These are phyloP conservation scores for Nomada ruficornis DNA, from an alignment of 2,888 invertebrate genomes.

Conservation along the genomic window DNA sequence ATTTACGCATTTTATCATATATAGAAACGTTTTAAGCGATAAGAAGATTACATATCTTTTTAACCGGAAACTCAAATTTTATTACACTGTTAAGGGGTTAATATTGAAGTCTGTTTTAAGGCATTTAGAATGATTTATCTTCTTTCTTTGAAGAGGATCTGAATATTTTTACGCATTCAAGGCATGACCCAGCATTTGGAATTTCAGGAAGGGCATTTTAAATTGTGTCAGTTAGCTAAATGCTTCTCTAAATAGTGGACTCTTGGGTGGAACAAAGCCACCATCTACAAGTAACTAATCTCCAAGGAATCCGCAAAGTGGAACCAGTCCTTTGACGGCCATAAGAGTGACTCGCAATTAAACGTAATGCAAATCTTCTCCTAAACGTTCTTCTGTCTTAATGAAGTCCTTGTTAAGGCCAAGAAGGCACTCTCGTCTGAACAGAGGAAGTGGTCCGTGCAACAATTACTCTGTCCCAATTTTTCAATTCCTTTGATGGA, in stretches of 20 bases:
- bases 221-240: slow-evolving; percentile 7
- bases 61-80: neutral
- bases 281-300: slow-evolving; percentile 13
- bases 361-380: slow-evolving; percentile 37
- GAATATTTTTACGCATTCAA: too few relatives aligned
- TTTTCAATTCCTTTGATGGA: slow-evolving; percentile 15
- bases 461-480: slow-evolving; percentile 30
- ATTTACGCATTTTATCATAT: too few relatives aligned
- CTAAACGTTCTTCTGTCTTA: slow-evolving; percentile 19
- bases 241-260: slow-evolving; percentile 15
- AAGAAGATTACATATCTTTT: too few relatives aligned
- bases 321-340: slow-evolving; percentile 18
- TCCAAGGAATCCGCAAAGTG: slow-evolving; percentile 18
- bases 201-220: neutral
- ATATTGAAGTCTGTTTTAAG: too few relatives aligned
- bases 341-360: slow-evolving; percentile 37
- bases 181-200: neutral
- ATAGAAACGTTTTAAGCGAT: too few relatives aligned
- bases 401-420: slow-evolving; percentile 12
- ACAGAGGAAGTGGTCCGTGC: slow-evolving; percentile 9
- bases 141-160: too few relatives aligned
- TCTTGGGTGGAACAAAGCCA: slow-evolving; percentile 10
- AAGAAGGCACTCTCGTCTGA: neutral
- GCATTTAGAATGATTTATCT: too few relatives aligned
- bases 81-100: neutral